Conservation (phyloP, 1,140 invertebrate species). For the Scylla paramamosain region DNA sequence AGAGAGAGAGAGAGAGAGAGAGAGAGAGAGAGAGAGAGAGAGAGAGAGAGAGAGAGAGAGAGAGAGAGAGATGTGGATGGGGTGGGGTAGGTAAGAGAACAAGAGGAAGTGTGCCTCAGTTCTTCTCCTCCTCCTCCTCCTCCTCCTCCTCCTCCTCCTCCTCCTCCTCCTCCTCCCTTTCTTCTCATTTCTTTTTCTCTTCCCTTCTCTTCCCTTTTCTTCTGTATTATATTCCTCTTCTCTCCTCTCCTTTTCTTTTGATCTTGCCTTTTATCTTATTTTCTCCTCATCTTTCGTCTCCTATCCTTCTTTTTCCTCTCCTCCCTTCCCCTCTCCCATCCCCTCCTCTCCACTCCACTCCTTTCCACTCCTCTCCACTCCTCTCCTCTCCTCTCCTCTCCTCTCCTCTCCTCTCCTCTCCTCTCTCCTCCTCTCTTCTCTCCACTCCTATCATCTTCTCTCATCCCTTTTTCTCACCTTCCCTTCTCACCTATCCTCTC, state of each 20-base stretch:
- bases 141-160: neutral
- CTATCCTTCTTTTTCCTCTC: too few species aligned
- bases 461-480: too few species aligned
- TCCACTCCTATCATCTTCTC: too few species aligned
- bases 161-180: too few species aligned
- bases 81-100: neutral
- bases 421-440: neutral
- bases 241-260: too few species aligned
- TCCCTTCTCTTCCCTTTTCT: neutral
- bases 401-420: neutral
- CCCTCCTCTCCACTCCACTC: too few species aligned
- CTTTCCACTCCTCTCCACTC: too few species aligned
- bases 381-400: too few species aligned
- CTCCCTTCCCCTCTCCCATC: too few species aligned
- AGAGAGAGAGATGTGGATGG: neutral
- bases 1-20: neutral
- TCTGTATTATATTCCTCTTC: neutral
- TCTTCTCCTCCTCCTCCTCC: neutral
- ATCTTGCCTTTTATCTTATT: too few species aligned
- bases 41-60: constrained; percentile 12
- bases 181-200: neutral
- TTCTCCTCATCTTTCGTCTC: too few species aligned
- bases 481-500: too few species aligned
- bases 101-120: constrained; percentile 9
- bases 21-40: neutral